Base-by-base conservation (phyloP, 2,888 invertebrate genomes). In the Melangyna quadrimaculata region DNA sequence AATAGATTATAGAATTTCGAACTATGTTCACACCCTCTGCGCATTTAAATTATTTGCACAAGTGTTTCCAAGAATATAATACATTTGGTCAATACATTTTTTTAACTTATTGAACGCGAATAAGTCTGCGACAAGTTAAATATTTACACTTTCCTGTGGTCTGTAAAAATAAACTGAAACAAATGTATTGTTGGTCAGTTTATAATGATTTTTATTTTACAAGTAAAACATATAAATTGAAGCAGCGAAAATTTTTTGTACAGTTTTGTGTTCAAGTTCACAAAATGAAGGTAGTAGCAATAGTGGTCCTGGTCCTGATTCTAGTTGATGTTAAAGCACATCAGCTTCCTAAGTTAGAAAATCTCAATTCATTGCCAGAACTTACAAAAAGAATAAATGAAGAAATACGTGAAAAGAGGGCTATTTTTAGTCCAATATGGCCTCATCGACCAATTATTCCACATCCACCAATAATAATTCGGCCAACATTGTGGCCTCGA, bases 271-370 rank as follows among this genome's bases (percentile, higher is more conserved):
- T 24, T 67, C 3, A 12, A 73, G 17, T 22, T 32, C 29, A 45
- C 22, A 78, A 45, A 10, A 83, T 83, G 82, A 83, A 51, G 78
- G 24, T 24, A 8, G 8, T 51, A 14, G 32, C n/a, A 55, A 57
- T 8, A 37, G 12, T 51, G 8, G 6, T 70, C 0, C 24, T 83
- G 32, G 3, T 78, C 4, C 2, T 55, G 24, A 40, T 32, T 17
- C 1, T 53, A 0, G 35, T 37, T 10, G 43, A 37, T 55, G 45
- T 45, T 24, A 1, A 12, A 9, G 65, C 67, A 0, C n/a, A 10
- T 29, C 40, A 32, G 24, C 0, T 27, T 8, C n/a, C 3, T 1
- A n/a, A 32, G 10, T 12, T 10, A 17, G 35, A 61, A 5, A 35
- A 74, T 48, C 7, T 1, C 6, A 32, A n/a, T 19, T 10, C 12